Evolutionary conservation across 2,113 vertebrate species (phyloP).

Genomic region (Hoplias malabaricus): DNA sequence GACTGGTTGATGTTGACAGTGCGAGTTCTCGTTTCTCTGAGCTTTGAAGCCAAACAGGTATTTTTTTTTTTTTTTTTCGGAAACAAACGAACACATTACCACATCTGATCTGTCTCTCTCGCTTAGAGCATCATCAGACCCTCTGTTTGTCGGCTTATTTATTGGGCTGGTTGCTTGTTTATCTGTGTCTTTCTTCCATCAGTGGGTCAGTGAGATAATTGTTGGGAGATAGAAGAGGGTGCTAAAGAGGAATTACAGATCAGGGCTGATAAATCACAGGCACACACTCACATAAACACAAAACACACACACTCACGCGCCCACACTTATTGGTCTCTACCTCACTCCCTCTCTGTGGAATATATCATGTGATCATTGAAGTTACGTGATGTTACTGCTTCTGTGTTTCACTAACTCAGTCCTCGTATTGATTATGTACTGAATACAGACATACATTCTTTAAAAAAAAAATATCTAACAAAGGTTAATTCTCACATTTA

Average conservation of each 20-base stretch:
- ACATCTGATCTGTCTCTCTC: conserved; percentile 74
- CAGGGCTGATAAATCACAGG: conserved; percentile 74
- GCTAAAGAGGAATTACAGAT: conserved; percentile 77
- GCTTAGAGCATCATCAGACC: conserved; percentile 67
- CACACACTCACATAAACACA: conserved; percentile 6
- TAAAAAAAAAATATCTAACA: too few relatives aligned
- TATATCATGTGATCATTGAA: not conserved
- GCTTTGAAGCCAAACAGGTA: conserved; percentile 61
- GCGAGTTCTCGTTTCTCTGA: conserved; percentile 59
- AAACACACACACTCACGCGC: not conserved
- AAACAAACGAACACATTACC: conserved; percentile 75
- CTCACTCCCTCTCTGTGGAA: not conserved
- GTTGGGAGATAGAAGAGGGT: conserved; percentile 73
- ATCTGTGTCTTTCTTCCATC: conserved; percentile 61
- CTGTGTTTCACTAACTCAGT: not conserved
- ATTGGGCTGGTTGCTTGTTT: conserved; percentile 70
- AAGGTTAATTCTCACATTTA: too few relatives aligned
- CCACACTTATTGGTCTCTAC: not conserved
- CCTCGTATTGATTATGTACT: too few relatives aligned
- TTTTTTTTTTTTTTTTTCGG: conserved; percentile 67
- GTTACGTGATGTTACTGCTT: not conserved
- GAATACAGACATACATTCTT: too few relatives aligned
- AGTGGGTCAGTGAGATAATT: conserved; percentile 74
- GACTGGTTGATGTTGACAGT: conserved; percentile 59
- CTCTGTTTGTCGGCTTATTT: conserved; percentile 65